Conservation (phyloP, 2,888 invertebrate genomes). For the Acrobasis suavella region DNA sequence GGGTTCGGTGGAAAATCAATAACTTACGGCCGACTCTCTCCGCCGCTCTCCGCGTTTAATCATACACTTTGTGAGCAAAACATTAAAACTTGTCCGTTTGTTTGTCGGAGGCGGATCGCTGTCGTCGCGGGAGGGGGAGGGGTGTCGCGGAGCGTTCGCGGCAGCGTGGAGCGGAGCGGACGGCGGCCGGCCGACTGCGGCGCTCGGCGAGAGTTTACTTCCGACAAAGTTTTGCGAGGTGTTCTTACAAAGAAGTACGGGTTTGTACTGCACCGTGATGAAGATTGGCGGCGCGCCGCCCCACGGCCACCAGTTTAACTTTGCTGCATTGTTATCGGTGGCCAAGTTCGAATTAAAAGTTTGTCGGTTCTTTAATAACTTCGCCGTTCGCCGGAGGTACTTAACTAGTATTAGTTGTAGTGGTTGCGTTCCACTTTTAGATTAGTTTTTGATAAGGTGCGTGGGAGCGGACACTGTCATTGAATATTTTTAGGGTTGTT, state of each 20-base stretch:
- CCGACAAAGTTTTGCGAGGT: slow-evolving; percentile 77
- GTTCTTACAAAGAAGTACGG: slow-evolving; percentile 79
- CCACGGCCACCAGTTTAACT: slow-evolving; percentile 58
- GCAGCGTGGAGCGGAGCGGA: slow-evolving; percentile 51
- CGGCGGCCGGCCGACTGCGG: slow-evolving; percentile 48
- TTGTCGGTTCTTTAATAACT: slow-evolving; percentile 59
- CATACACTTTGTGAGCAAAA: slow-evolving; percentile 83
- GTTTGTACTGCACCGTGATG: slow-evolving; percentile 73
- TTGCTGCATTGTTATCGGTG: slow-evolving; percentile 72
- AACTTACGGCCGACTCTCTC: slow-evolving; percentile 82
- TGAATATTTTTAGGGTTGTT: background rate
- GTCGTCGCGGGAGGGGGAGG: slow-evolving; percentile 52
- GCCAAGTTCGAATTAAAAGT: slow-evolving; percentile 73
- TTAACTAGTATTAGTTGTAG: slow-evolving; percentile 20
- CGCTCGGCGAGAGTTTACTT: slow-evolving; percentile 73
- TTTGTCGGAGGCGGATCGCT: slow-evolving; percentile 74
- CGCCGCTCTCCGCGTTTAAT: slow-evolving; percentile 82
- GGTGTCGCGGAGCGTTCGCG: slow-evolving; percentile 44
- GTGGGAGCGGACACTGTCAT: background rate
- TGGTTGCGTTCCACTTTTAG: slow-evolving; percentile 21
- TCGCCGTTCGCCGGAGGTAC: slow-evolving; percentile 46
- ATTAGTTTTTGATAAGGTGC: slow-evolving; percentile 14
- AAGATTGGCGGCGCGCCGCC: slow-evolving; percentile 69
- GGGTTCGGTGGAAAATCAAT: slow-evolving; percentile 82
- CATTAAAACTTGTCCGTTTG: slow-evolving; percentile 83